Conservation (phyloP, 2,113 vertebrate genomes). For the Anthoscopus minutus region DNA sequence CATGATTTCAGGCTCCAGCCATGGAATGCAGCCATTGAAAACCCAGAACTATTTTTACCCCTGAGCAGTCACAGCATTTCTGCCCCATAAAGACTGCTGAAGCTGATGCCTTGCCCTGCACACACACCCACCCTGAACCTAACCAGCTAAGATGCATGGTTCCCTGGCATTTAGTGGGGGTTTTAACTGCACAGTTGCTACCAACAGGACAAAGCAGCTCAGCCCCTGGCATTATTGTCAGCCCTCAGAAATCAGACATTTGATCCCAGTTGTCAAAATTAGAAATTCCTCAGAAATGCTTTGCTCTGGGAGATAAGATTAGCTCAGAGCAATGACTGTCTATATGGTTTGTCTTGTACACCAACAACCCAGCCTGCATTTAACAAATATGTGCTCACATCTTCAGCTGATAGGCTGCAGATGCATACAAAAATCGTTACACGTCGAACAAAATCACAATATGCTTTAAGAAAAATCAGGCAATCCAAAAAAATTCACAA, state of each 20-base stretch:
- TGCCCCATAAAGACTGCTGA: conserved; percentile 34
- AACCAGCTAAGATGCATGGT: neutral
- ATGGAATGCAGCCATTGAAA: conserved; percentile 66
- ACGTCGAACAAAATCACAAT: rapidly evolving
- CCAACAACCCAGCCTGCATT: neutral
- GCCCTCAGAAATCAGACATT: conserved; percentile 42
- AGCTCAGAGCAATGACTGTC: neutral
- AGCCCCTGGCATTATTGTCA: conserved; percentile 35
- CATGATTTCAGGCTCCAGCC: conserved; percentile 61
- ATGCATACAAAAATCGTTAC: neutral
- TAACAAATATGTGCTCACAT: neutral
- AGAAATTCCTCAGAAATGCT: conserved; percentile 47
- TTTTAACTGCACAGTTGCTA: conserved; percentile 16
- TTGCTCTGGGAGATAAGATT: conserved; percentile 24
- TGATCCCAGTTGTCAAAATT: conserved; percentile 46
- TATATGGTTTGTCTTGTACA: neutral
- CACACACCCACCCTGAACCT: neutral
- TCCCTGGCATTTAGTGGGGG: conserved; percentile 13
- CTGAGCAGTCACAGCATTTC: conserved; percentile 54
- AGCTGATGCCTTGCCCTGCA: conserved; percentile 29
- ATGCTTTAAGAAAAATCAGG: neutral
- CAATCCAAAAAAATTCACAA: neutral
- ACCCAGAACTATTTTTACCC: conserved; percentile 65
- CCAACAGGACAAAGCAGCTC: conserved; percentile 54
- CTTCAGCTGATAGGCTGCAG: neutral